Base-by-base conservation (phyloP, 2,797 vertebrate genomes). In the Brachyalestes nurse region DNA sequence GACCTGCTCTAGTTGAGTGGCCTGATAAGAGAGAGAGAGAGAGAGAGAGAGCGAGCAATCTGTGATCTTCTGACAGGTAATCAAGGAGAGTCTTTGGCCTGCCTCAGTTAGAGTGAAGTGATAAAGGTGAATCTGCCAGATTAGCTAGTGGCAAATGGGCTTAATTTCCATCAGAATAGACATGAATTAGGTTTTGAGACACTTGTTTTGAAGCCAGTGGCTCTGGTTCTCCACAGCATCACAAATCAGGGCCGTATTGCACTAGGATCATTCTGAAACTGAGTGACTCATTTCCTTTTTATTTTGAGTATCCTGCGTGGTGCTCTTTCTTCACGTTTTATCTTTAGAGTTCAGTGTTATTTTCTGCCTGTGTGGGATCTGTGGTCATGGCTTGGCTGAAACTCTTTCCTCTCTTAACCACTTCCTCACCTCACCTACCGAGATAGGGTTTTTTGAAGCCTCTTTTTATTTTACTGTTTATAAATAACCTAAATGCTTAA, bases 371-470 rank as follows among this genome's bases (percentile, higher is more conserved):
- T 1, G 23, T 85, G 76, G 66, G 79, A 61, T 78, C 34, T 75
- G 71, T 28, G 70, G 61, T 73, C 58, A 23, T 55, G 77, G 58
- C 64, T 79, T 71, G 47, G 45, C 57, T 72, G 72, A 47, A 86
- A 76, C 67, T 21, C 53, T 49, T 66, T 80, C n/a, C 60, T 21
- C 14, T 53, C 25, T 81, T 69, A 57, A 2, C 45, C 60, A 72
- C 71, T 34, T 67, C 60, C 57, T 78, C 16, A 69, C 34, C 58
- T 79, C 40, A 23, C 61, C 28, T 25, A 13, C 28, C 40, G 19
- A 73, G 38, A 51, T 19, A 6, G 6, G 4, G 23, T 49, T 51
- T 23, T 40, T 14, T 9, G 21, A 51, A 25, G 23, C 16, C 23
- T 21, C 2, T 45, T n/a, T n/a, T n/a, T n/a, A n/a, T n/a, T n/a